Evolutionary conservation across 2,113 vertebrate genomes (phyloP).

Genomic region (Myotis lucifugus): DNA sequence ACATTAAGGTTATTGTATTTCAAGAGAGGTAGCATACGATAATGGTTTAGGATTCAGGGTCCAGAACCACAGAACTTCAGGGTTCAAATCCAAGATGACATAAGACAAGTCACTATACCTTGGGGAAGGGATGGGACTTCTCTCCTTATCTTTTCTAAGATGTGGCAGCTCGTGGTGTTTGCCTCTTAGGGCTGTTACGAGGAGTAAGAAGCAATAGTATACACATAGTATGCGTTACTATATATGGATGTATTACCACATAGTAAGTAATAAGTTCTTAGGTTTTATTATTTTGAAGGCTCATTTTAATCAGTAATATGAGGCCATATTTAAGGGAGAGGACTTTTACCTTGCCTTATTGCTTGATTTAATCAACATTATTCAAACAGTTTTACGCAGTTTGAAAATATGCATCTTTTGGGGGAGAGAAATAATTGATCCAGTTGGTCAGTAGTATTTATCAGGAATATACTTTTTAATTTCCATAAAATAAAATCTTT

Average conservation of each 20-base stretch:
- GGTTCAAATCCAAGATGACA: background rate
- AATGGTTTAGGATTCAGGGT: background rate
- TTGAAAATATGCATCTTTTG: background rate
- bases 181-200: background rate
- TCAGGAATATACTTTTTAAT: background rate
- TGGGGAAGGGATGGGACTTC: background rate
- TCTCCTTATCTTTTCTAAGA: background rate
- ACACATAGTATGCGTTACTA: background rate
- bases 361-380: background rate
- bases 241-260: background rate
- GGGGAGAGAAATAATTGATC: background rate
- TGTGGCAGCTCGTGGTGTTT: background rate
- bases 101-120: background rate
- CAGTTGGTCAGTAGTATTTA: background rate
- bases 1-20: background rate
- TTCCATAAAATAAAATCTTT: background rate
- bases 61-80: background rate
- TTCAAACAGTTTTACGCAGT: background rate
- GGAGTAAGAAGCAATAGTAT: background rate
- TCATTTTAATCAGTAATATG: background rate
- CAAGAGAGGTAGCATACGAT: background rate
- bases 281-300: background rate
- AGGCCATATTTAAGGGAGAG: background rate
- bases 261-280: background rate
- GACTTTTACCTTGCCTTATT: conserved; percentile 1